These are phyloP conservation scores for Loripinus fragilis DNA, from an alignment of 2,888 invertebrate species.

Conservation along the genomic window DNA sequence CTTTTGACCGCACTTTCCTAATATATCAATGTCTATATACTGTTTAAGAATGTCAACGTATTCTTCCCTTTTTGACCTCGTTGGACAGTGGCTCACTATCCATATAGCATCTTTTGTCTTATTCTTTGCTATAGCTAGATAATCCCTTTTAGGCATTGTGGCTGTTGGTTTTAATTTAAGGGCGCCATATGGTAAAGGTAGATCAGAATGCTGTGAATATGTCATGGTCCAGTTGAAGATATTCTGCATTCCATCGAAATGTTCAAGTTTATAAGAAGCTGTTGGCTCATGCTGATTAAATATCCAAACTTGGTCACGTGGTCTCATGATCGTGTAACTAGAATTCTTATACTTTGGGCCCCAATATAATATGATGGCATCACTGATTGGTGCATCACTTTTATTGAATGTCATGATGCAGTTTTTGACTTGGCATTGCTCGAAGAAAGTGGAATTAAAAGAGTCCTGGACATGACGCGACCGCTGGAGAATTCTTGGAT, in stretches of 20 bases:
- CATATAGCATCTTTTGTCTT: conserved; percentile 9
- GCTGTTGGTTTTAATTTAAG: not conserved
- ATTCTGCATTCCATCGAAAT: not conserved
- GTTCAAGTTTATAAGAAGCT: not conserved
- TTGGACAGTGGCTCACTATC: not conserved
- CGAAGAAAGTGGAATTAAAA: not conserved
- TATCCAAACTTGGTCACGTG: not conserved
- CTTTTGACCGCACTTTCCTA: not conserved
- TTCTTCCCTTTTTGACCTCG: not conserved
- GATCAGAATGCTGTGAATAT: not conserved
- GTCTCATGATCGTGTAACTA: not conserved
- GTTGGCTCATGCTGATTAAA: not conserved
- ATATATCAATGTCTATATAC: not conserved
- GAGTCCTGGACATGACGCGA: not conserved
- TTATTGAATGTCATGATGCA: not conserved
- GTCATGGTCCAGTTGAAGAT: not conserved
- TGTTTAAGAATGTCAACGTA: not conserved
- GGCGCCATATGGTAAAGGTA: not conserved
- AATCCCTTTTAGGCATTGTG: not conserved
- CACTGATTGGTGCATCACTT: not conserved
- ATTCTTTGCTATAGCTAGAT: not conserved
- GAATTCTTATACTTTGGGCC: too few species aligned
- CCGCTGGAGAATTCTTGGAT: not conserved
- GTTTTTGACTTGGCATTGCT: not conserved
- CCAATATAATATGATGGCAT: not conserved